Percentiles rank a stretch among this genome's conserved stretches.
phyloP scores from a whole-genome alignment of 2,113 vertebrate species.

The Campylorhamphus procurvoides region DNA sequence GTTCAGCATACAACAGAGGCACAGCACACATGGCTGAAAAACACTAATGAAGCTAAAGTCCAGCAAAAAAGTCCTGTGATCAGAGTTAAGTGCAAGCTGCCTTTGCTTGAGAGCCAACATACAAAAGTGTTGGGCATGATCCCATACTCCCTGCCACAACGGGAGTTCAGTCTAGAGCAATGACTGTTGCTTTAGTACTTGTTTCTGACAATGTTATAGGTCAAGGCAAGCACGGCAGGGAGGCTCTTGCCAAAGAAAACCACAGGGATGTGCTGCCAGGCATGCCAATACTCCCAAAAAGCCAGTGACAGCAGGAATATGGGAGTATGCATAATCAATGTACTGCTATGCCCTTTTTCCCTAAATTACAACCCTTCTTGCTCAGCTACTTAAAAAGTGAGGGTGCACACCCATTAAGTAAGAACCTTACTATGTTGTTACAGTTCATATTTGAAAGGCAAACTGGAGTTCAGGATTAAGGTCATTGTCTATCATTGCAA shows the following conservation, averaged over 20 bases:
- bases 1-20: neutral
- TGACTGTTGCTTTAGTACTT: slow-evolving; percentile 2
- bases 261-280: slow-evolving; percentile 19
- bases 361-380: neutral
- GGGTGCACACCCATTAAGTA: neutral
- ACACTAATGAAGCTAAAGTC: neutral
- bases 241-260: slow-evolving; percentile 39
- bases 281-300: neutral
- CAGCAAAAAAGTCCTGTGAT: neutral
- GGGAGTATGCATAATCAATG: neutral
- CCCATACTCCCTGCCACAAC: slow-evolving; percentile 1
- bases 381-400: neutral
- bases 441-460: neutral
- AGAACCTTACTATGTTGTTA: neutral
- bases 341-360: neutral
- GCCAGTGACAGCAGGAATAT: neutral
- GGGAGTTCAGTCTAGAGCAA: neutral
- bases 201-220: neutral
- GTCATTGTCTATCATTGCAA: neutral
- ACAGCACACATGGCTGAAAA: neutral
- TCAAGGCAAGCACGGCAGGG: neutral
- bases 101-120: neutral
- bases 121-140: neutral
- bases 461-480: neutral
- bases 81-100: neutral